A percentile compares a stretch with the other conserved stretches of the same genome.
Evolutionary conservation across 1,140 invertebrate genomes (phyloP).

Genomic region (Zaprionus ghesquierei): DNA sequence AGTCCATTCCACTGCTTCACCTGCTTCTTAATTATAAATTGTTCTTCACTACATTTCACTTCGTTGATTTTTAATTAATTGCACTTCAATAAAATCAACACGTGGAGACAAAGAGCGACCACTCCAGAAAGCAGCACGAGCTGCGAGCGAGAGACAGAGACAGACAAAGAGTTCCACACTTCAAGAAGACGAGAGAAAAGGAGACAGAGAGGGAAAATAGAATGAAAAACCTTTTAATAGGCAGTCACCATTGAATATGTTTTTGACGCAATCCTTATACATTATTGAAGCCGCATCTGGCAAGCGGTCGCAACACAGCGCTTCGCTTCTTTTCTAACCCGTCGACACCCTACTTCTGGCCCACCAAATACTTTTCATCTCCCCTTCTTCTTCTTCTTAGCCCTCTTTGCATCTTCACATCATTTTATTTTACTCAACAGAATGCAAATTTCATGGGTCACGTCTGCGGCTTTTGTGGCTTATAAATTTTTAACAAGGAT

Average conservation of each 20-base stretch:
- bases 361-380: no score
- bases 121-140: slow-evolving; percentile 6
- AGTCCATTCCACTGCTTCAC: slow-evolving; percentile 25
- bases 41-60: slow-evolving; percentile 80
- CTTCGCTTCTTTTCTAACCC: not conserved
- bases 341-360: not conserved
- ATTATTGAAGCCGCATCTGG: slow-evolving; percentile 61
- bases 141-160: not conserved
- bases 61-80: slow-evolving; percentile 81
- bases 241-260: slow-evolving; percentile 37
- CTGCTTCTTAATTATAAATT: slow-evolving; percentile 78
- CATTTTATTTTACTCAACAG: slow-evolving; percentile 26
- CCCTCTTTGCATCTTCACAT: not conserved
- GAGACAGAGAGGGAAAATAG: not conserved
- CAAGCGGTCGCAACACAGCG: slow-evolving; percentile 1
- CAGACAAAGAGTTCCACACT: no score
- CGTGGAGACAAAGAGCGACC: slow-evolving; percentile 12
- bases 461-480: slow-evolving; percentile 65
- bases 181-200: no score
- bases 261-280: slow-evolving; percentile 62
- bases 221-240: slow-evolving; percentile 57
- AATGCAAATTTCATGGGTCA: slow-evolving; percentile 70
- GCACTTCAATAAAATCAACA: slow-evolving; percentile 61
- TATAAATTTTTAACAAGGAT: slow-evolving; percentile 74
- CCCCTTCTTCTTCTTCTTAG: not conserved